phyloP scores from a whole-genome alignment of 2,888 invertebrate species.

The Apamea anceps region DNA sequence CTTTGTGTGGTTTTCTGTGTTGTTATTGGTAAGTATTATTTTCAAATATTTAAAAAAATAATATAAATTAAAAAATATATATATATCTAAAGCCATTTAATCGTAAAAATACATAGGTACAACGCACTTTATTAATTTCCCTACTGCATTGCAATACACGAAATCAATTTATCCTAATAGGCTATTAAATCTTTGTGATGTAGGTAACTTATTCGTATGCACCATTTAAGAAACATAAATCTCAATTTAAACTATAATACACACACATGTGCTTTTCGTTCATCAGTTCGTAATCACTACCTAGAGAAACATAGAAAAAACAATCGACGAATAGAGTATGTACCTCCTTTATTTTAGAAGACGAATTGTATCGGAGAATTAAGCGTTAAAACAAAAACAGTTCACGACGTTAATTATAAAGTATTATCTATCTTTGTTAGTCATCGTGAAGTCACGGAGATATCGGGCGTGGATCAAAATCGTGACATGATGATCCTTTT shows the following conservation, averaged over 20 bases:
- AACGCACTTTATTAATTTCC: constrained; percentile 2
- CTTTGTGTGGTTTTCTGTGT: constrained; percentile 83
- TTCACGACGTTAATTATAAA: constrained; percentile 62
- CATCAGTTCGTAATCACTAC: constrained; percentile 23
- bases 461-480: constrained; percentile 68
- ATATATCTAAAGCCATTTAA: background rate
- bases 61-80: background rate
- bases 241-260: constrained; percentile 43
- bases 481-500: constrained; percentile 81
- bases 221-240: constrained; percentile 46
- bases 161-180: constrained; percentile 52
- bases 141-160: constrained; percentile 6
- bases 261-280: constrained; percentile 30
- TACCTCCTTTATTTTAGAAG: constrained; percentile 2
- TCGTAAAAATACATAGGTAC: background rate
- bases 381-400: constrained; percentile 62
- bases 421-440: constrained; percentile 59
- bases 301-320: constrained; percentile 12
- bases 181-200: constrained; percentile 30
- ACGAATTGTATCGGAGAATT: constrained; percentile 37
- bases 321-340: no score
- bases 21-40: constrained; percentile 82
- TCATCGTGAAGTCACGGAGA: constrained; percentile 72
- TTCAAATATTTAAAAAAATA: background rate
- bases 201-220: constrained; percentile 11